These are phyloP conservation scores for Grantiella picta DNA, from an alignment of 2,113 vertebrate genomes.

Conservation along the genomic window DNA sequence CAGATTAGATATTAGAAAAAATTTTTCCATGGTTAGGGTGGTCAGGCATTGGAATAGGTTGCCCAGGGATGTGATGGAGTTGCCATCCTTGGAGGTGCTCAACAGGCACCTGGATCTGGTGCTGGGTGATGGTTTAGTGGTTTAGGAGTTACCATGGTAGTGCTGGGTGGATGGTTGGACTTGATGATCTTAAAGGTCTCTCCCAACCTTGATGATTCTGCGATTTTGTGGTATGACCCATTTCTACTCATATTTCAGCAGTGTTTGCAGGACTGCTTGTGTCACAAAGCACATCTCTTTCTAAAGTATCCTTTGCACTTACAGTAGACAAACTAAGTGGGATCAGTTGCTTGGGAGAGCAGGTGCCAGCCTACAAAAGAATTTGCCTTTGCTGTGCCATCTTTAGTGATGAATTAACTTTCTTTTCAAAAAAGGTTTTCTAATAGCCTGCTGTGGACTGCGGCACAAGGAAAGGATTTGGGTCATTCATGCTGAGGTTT, in stretches of 20 bases:
- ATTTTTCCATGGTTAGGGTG: not conserved
- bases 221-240: not conserved
- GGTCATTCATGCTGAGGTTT: constrained; percentile 48
- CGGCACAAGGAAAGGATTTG: constrained; percentile 22
- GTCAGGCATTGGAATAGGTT: not conserved
- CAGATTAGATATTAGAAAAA: not conserved
- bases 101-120: not conserved
- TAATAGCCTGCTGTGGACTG: constrained; percentile 24
- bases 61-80: not conserved
- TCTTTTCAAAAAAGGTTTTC: not conserved
- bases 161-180: not conserved
- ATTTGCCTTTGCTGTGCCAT: constrained; percentile 15
- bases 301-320: not conserved
- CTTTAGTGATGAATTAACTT: not conserved
- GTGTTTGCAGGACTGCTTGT: not conserved
- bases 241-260: not conserved
- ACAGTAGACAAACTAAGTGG: not conserved
- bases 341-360: not conserved
- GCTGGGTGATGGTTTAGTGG: not conserved
- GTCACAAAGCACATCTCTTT: not conserved
- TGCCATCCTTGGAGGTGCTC: too few species aligned
- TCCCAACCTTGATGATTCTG: not conserved
- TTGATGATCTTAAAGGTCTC: not conserved
- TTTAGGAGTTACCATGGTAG: not conserved
- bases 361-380: not conserved